These are phyloP conservation scores for Cephus nigrinus DNA, from an alignment of 2,888 invertebrate genomes.

Conservation along the genomic window DNA sequence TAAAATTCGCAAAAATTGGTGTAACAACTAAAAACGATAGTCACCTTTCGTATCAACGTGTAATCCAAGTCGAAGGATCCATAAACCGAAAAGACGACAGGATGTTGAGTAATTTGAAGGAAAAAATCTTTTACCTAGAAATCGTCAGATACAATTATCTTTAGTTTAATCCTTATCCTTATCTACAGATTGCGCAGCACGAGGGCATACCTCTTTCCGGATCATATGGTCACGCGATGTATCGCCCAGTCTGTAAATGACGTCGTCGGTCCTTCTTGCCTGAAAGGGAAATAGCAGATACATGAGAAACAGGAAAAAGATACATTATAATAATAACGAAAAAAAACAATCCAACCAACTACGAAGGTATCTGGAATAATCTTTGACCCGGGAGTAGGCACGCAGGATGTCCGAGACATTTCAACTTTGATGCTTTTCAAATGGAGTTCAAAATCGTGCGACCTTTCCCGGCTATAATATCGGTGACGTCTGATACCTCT, in stretches of 20 bases:
- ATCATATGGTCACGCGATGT: neutral
- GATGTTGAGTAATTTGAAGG: neutral
- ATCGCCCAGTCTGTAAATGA: neutral
- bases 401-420: no score
- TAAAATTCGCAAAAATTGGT: neutral
- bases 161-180: neutral
- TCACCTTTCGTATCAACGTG: neutral
- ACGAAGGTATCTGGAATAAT: neutral
- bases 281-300: neutral
- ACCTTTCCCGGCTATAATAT: neutral
- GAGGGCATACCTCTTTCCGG: neutral
- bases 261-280: neutral
- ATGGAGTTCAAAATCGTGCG: no score
- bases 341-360: neutral
- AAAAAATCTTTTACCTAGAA: neutral
- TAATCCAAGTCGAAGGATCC: neutral
- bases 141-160: neutral
- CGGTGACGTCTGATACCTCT: constrained; percentile 4
- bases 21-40: neutral
- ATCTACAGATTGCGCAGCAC: neutral
- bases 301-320: neutral
- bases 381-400: no score
- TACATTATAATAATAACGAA: neutral
- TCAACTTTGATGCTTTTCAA: no score
- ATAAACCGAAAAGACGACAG: neutral